phyloP scores from a whole-genome alignment of 2,888 invertebrate species.

The Dynastes tityus region DNA sequence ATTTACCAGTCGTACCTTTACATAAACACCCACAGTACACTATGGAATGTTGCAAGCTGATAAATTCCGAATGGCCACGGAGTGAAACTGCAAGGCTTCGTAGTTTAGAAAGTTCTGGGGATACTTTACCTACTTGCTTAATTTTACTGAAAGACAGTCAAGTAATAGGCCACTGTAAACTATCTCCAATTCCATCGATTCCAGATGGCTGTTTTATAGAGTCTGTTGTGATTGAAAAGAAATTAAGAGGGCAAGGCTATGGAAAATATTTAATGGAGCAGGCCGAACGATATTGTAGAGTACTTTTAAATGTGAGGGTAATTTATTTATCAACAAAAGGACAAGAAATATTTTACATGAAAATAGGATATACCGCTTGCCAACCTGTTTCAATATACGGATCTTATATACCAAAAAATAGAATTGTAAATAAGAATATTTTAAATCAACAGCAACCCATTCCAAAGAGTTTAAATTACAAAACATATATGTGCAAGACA shows the following conservation, averaged over 20 bases:
- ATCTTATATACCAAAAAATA: conserved; percentile 58
- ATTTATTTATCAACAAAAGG: conserved; percentile 82
- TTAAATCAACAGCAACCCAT: not conserved
- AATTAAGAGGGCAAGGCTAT: conserved; percentile 82
- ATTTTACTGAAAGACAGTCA: conserved; percentile 74
- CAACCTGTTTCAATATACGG: conserved; percentile 82
- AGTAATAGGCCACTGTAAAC: conserved; percentile 86
- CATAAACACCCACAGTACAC: conserved; percentile 83
- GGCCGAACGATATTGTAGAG: conserved; percentile 82
- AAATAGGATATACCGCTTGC: conserved; percentile 82
- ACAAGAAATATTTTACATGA: conserved; percentile 83
- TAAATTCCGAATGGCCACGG: conserved; percentile 91
- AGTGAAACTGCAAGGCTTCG: conserved; percentile 85
- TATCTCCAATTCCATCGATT: conserved; percentile 81
- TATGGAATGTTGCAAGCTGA: conserved; percentile 81
- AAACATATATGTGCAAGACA: conserved; percentile 66
- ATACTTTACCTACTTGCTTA: conserved; percentile 81
- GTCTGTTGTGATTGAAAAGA: conserved; percentile 84
- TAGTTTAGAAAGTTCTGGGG: conserved; percentile 82
- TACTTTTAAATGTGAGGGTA: conserved; percentile 75
- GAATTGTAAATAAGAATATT: conserved; percentile 19
- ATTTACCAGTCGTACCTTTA: conserved; percentile 76
- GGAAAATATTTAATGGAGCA: conserved; percentile 84
- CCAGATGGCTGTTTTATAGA: conserved; percentile 84
- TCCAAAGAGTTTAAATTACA: conserved; percentile 52